phyloP scores from a whole-genome alignment of 1,140 invertebrate genomes.

The Helicoverpa zea region DNA sequence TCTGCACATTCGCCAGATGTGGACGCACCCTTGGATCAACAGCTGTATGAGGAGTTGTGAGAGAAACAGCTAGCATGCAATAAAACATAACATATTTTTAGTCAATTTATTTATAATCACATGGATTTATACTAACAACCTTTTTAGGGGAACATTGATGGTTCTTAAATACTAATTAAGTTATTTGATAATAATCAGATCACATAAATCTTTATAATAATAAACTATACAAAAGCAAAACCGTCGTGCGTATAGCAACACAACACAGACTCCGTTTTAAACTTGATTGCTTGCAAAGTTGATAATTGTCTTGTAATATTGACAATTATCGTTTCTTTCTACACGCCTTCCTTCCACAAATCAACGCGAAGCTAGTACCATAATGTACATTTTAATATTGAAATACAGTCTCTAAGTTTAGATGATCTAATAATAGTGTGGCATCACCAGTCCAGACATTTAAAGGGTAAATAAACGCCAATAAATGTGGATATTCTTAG shows the following conservation, averaged over 20 bases:
- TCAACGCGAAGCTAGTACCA: not conserved
- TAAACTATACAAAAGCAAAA: constrained; percentile 62
- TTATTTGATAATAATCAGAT: constrained; percentile 51
- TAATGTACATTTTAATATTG: not conserved
- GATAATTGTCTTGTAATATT: not conserved
- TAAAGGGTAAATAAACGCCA: not conserved
- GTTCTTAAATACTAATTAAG: constrained; percentile 65
- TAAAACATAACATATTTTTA: constrained; percentile 42
- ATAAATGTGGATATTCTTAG: constrained; percentile 21
- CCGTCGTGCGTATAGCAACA: constrained; percentile 5
- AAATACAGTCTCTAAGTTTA: not conserved
- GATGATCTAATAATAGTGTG: not conserved
- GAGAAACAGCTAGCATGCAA: not conserved
- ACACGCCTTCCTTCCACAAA: not conserved
- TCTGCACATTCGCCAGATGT: too few species aligned
- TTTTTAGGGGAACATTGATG: constrained; percentile 65
- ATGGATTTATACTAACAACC: constrained; percentile 63
- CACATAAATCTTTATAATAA: constrained; percentile 60
- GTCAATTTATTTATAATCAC: constrained; percentile 66
- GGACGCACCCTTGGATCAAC: too few species aligned
- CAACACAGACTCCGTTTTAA: constrained; percentile 7
- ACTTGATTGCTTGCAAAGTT: not conserved
- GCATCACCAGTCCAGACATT: not conserved
- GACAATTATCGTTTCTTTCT: too few species aligned
- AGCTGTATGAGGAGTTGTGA: too few species aligned